These are phyloP conservation scores for Drosophila nikananu DNA, from an alignment of 1,140 invertebrate species.

Conservation along the genomic window DNA sequence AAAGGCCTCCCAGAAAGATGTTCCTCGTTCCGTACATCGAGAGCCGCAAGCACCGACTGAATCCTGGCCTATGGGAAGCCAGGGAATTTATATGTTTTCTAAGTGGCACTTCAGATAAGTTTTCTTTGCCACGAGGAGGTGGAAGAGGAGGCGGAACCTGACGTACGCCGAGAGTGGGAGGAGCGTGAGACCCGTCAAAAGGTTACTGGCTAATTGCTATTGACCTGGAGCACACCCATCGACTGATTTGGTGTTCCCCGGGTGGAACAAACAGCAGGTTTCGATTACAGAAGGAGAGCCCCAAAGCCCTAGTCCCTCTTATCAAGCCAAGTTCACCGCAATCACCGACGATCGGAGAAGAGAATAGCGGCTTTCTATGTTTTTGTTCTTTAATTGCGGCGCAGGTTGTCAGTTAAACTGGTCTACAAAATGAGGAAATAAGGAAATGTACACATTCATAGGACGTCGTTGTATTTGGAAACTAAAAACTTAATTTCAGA, in stretches of 20 bases:
- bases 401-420: conserved; percentile 26
- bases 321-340: conserved; percentile 48
- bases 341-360: conserved; percentile 9
- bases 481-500: neutral
- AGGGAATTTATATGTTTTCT: conserved; percentile 49
- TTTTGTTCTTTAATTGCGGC: conserved; percentile 49
- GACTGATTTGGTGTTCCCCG: conserved; percentile 51
- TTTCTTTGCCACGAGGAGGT: conserved; percentile 40
- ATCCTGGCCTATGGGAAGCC: conserved; percentile 35
- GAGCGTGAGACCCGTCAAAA: conserved; percentile 39
- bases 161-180: conserved; percentile 11
- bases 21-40: conserved; percentile 31
- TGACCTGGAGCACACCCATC: conserved; percentile 52
- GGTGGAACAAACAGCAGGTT: conserved; percentile 37
- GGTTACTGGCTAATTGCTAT: conserved; percentile 64
- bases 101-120: conserved; percentile 52
- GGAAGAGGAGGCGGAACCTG: conserved; percentile 9
- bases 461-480: neutral
- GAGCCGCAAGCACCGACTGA: conserved; percentile 36
- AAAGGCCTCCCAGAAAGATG: conserved; percentile 9
- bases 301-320: conserved; percentile 27
- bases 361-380: conserved; percentile 38
- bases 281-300: conserved; percentile 38
- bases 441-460: neutral
- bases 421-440: conserved; percentile 25